A percentile compares a stretch with the other conserved stretches of the same genome.
These are phyloP conservation scores for Menidia beryllina DNA, from an alignment of 2,113 vertebrate genomes.

Conservation along the genomic window DNA sequence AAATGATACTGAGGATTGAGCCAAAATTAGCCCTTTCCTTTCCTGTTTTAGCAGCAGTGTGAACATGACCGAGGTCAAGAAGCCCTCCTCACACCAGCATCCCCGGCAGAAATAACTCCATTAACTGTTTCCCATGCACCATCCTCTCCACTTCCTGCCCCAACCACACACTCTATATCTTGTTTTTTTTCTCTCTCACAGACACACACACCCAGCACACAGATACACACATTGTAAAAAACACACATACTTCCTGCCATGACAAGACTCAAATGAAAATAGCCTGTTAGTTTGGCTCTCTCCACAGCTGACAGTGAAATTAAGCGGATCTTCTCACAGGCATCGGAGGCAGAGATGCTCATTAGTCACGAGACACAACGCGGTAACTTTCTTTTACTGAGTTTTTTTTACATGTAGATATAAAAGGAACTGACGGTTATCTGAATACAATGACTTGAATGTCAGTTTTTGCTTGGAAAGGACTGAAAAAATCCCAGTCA, in stretches of 20 bases:
- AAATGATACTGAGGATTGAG: conserved; percentile 19
- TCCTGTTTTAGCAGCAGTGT: conserved; percentile 53
- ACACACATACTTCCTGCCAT: conserved; percentile 68
- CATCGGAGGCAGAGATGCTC: conserved; percentile 9
- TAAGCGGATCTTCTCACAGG: conserved; percentile 63
- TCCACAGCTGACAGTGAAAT: conserved; percentile 37
- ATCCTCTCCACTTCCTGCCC: conserved; percentile 62
- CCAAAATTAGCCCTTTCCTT: conserved; percentile 47
- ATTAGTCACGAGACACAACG: background rate
- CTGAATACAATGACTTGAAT: background rate
- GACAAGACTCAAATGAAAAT: conserved; percentile 71
- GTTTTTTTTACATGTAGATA: background rate
- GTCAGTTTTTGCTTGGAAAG: background rate
- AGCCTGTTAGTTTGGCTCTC: conserved; percentile 44
- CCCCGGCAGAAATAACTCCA: conserved; percentile 56
- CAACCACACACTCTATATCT: conserved; percentile 28
- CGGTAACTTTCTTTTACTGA: background rate
- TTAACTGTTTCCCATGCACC: conserved; percentile 71
- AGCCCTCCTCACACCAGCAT: conserved; percentile 57
- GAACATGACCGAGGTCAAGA: conserved; percentile 62
- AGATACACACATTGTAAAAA: conserved; percentile 1
- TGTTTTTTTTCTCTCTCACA: background rate
- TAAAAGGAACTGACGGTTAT: background rate
- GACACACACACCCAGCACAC: conserved; percentile 9
- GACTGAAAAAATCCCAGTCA: too few species aligned